phyloP scores from a whole-genome alignment of 37 sponge, comb jelly and placozoan species.

The Bolinopsis microptera region DNA sequence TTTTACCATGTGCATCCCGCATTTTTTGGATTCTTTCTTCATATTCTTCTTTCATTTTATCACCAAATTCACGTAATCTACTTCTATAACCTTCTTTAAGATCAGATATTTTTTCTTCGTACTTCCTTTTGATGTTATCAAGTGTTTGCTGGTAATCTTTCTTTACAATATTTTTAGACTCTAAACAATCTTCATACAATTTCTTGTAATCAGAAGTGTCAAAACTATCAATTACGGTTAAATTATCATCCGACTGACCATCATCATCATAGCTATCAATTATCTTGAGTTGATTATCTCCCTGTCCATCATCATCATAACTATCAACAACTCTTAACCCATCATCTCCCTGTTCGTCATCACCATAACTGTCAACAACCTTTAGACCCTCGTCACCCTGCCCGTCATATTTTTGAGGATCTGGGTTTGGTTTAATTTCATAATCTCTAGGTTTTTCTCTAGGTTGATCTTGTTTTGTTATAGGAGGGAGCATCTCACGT shows the following conservation, averaged over 20 bases:
- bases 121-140: neutral
- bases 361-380: neutral
- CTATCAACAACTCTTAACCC: neutral
- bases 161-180: too few relatives aligned
- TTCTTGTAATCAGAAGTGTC: neutral
- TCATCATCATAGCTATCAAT: slow-evolving; percentile 35
- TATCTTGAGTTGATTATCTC: neutral
- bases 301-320: neutral
- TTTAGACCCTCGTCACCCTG: neutral
- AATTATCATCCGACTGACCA: neutral
- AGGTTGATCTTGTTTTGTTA: neutral
- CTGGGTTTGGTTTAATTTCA: neutral
- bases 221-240: neutral
- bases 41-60: neutral
- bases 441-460: neutral
- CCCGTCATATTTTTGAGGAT: neutral
- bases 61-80: neutral
- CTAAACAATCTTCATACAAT: neutral
- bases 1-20: neutral
- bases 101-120: neutral
- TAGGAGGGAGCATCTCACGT: neutral
- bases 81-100: neutral
- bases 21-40: neutral
- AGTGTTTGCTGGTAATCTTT: too few relatives aligned
- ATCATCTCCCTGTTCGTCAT: neutral